Evolutionary conservation across 2,888 invertebrate genomes (phyloP).

Genomic region (Idaea biselata): DNA sequence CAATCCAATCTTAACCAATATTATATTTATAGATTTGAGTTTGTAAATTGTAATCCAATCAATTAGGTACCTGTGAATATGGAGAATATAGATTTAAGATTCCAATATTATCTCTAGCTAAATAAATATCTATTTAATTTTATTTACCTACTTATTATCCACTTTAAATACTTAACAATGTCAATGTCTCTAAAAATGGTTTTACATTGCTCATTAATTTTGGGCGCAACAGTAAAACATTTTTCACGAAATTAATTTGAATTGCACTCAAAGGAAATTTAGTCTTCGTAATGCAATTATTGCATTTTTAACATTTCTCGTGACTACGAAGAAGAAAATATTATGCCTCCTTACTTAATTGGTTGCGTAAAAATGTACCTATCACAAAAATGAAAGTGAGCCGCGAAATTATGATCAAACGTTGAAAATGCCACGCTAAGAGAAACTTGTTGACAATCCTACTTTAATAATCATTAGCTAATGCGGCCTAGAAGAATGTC

Average conservation of each 20-base stretch:
- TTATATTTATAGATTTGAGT: not conserved
- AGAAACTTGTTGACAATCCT: not conserved
- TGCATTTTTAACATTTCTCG: slow-evolving; percentile 22
- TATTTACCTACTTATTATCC: no score
- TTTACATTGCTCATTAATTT: not conserved
- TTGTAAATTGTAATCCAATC: no score
- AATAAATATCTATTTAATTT: no score
- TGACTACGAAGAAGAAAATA: slow-evolving; percentile 3
- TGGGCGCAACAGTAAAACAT: not conserved
- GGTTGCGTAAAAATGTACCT: slow-evolving; percentile 22
- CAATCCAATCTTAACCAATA: not conserved
- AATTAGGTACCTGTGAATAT: no score
- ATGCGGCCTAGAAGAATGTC: not conserved
- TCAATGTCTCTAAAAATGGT: no score
- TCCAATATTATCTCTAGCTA: no score
- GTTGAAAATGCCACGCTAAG: slow-evolving; percentile 7
- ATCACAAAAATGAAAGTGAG: slow-evolving; percentile 18
- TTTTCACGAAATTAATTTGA: not conserved
- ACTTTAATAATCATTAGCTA: not conserved
- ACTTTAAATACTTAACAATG: no score
- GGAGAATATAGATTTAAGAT: no score
- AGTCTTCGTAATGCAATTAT: slow-evolving; percentile 15
- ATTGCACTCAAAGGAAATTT: not conserved
- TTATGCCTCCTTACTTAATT: not conserved
- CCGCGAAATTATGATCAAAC: slow-evolving; percentile 9